These are phyloP conservation scores for Melanostoma mellinum DNA, from an alignment of 2,888 invertebrate species.

Conservation along the genomic window DNA sequence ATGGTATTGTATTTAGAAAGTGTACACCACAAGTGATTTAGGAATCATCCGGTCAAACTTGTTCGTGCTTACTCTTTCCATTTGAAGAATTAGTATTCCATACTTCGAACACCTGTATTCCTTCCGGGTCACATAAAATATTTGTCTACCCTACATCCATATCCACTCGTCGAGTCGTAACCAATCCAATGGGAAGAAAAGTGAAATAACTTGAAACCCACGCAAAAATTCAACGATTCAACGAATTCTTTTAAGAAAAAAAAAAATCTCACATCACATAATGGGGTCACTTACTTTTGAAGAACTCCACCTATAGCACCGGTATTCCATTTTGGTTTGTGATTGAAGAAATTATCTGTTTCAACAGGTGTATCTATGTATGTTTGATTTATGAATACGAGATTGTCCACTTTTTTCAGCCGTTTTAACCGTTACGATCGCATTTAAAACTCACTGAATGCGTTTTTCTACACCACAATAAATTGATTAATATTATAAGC, in stretches of 20 bases:
- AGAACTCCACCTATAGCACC: constrained; percentile 81
- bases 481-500: neutral
- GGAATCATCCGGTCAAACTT: constrained; percentile 55
- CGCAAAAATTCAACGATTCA: constrained; percentile 32
- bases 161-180: constrained; percentile 7
- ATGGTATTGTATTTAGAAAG: constrained; percentile 50
- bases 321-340: constrained; percentile 81
- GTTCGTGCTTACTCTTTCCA: constrained; percentile 34
- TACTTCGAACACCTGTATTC: constrained; percentile 35
- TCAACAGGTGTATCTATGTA: constrained; percentile 51
- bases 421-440: constrained; percentile 36
- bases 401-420: constrained; percentile 48
- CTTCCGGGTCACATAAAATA: constrained; percentile 45
- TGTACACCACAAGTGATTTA: constrained; percentile 42
- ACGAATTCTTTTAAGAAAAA: constrained; percentile 52
- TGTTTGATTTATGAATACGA: constrained; percentile 26
- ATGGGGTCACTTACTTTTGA: constrained; percentile 82
- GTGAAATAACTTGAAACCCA: constrained; percentile 40
- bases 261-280: constrained; percentile 73
- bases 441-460: constrained; percentile 35
- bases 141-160: neutral
- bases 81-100: constrained; percentile 32
- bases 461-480: constrained; percentile 13
- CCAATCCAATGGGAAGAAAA: constrained; percentile 15
- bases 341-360: constrained; percentile 64